phyloP scores from a whole-genome alignment of 2,888 invertebrate genomes.

The Hypena proboscidalis region DNA sequence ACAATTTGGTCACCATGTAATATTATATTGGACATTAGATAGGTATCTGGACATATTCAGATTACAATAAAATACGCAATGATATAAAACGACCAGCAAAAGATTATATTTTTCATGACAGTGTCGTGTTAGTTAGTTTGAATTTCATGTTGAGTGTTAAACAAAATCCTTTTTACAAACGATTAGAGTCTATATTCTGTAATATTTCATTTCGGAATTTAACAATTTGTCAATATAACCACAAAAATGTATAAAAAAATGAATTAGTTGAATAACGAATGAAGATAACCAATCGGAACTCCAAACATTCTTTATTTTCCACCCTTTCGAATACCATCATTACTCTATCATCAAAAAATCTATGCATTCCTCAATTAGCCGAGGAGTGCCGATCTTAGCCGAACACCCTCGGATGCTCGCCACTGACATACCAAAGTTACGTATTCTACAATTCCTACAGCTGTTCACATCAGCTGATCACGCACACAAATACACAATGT shows the following conservation, averaged over 20 bases:
- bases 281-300: slow-evolving; percentile 3
- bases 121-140: too few species aligned
- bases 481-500: slow-evolving; percentile 48
- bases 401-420: slow-evolving; percentile 10
- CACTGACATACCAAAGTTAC: slow-evolving; percentile 45
- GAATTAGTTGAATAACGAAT: not conserved
- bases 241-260: slow-evolving; percentile 7
- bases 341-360: slow-evolving; percentile 4
- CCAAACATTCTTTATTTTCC: slow-evolving; percentile 1
- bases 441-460: slow-evolving; percentile 67
- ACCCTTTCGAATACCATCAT: not conserved
- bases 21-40: too few species aligned
- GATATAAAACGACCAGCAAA: too few species aligned
- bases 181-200: too few species aligned
- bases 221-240: too few species aligned
- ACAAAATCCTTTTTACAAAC: too few species aligned
- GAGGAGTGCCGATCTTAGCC: slow-evolving; percentile 15
- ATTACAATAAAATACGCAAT: too few species aligned
- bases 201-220: too few species aligned
- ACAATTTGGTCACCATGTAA: too few species aligned
- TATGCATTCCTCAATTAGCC: slow-evolving; percentile 21
- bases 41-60: too few species aligned
- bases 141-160: too few species aligned
- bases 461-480: slow-evolving; percentile 75
- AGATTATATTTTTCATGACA: too few species aligned